Conservation (phyloP, 2,888 invertebrate genomes). For the Nezara viridula region DNA sequence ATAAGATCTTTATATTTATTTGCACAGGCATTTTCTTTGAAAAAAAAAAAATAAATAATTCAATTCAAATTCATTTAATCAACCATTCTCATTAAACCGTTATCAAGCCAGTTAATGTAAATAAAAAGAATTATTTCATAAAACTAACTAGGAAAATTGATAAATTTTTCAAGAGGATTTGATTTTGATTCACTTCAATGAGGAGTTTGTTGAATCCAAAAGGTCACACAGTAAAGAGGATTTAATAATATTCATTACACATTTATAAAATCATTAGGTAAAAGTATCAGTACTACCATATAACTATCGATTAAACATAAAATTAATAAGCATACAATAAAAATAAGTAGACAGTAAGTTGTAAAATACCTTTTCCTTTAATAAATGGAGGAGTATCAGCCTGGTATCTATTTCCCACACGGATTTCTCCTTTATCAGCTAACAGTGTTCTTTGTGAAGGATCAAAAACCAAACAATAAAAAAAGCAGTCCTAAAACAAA, state of each 20-base stretch:
- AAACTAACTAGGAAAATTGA: no score
- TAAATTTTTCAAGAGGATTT: no score
- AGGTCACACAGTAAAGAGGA: no score
- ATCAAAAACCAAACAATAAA: constrained; percentile 99
- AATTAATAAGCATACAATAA: background rate
- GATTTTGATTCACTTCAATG: no score
- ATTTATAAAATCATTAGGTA: background rate
- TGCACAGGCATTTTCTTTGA: no score
- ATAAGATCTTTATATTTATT: no score
- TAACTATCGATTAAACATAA: background rate
- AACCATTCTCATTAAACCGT: no score
- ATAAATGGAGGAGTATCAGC: constrained; percentile 80
- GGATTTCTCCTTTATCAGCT: constrained; percentile 93
- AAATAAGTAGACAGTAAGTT: background rate
- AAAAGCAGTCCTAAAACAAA: constrained; percentile 93
- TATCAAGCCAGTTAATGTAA: no score
- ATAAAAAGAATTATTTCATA: no score
- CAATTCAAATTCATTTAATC: no score
- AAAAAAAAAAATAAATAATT: no score
- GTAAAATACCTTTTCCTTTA: constrained; percentile 72
- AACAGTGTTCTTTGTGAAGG: constrained; percentile 98
- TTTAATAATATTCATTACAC: background rate
- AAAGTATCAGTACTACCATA: background rate
- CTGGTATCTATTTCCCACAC: constrained; percentile 95
- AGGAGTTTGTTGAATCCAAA: no score